phyloP scores from a whole-genome alignment of 2,888 invertebrate species.

The Cryptus viduatorius region DNA sequence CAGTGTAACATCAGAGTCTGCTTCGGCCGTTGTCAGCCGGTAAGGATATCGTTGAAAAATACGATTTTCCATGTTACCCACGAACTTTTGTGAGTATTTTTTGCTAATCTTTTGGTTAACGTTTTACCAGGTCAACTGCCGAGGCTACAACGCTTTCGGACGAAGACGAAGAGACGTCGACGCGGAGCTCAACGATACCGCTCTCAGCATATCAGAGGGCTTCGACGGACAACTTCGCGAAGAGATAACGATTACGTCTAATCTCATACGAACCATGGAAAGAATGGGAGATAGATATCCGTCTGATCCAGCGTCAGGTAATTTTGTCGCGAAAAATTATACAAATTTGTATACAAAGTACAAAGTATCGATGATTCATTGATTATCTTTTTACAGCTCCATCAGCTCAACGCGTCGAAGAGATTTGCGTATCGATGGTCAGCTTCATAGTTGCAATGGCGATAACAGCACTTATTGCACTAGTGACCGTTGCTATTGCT shows the following conservation, averaged over 20 bases:
- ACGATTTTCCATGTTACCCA: too few relatives aligned
- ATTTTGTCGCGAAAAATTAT: background rate
- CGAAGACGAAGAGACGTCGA: constrained; percentile 90
- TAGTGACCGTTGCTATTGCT: constrained; percentile 97
- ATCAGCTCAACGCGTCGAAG: constrained; percentile 88
- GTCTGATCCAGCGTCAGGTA: constrained; percentile 92
- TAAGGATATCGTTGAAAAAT: constrained; percentile 84
- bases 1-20: constrained; percentile 98
- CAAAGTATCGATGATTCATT: constrained; percentile 30
- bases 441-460: constrained; percentile 96
- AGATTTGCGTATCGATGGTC: constrained; percentile 97
- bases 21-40: constrained; percentile 97
- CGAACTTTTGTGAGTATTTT: constrained; percentile 28
- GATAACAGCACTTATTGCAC: constrained; percentile 95
- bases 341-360: background rate
- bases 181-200: constrained; percentile 86
- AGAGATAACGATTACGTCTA: constrained; percentile 96
- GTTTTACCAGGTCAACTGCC: constrained; percentile 92
- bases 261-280: constrained; percentile 95
- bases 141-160: constrained; percentile 96
- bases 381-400: constrained; percentile 84
- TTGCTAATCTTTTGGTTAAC: constrained; percentile 33
- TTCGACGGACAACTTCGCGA: constrained; percentile 93
- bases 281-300: constrained; percentile 92
- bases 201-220: constrained; percentile 87